Base-by-base conservation (phyloP, 2,797 vertebrate genomes). In the Ptychadena robeensis region DNA sequence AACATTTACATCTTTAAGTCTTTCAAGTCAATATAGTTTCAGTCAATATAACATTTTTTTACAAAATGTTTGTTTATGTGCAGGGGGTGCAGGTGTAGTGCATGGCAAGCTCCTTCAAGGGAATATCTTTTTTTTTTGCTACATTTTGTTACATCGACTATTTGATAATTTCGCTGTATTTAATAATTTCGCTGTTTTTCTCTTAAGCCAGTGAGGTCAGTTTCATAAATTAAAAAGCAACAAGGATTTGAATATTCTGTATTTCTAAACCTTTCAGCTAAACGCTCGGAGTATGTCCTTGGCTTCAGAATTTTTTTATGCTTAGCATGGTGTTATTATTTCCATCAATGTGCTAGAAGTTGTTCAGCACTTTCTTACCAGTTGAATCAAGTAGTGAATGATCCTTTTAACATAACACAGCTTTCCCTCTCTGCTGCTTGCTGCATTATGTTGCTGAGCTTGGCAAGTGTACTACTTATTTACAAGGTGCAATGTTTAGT, bases 401-500 rank as follows among this genome's bases (percentile, higher is more conserved):
- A 82, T 75, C 48, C 30, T 37, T 74, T 68, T 38, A 75, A 73
- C 53, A 79, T 37, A 66, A 25, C 40, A 66, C n/a, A 11, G 32
- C 27, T 48, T 28, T 35, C 64, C 12, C 25, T 38, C 61, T 72
- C 61, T n/a, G 25, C 14, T 66, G 31, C 37, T 9, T 65, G 22
- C 14, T 48, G 69, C 81, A 77, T 77, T 77, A 78, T 82, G 73
- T 71, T 78, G 14, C 68, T 66, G 28, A 25, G 34, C 59, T 83
- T 83, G 81, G 81, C 81, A 72, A 78, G 65, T 31, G 25, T 1
- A 44, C 14, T 59, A 64, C 61, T 79, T 83, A 83, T 83, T 83
- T 83, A 79, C 82, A 83, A 83, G 82, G 82, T 83, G 82, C 25
- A 83, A 83, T 79, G 63, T 83, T 83, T 83, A 83, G 61, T 83